phyloP scores from a whole-genome alignment of 2,888 invertebrate species.

The Physocephala rufipes region DNA sequence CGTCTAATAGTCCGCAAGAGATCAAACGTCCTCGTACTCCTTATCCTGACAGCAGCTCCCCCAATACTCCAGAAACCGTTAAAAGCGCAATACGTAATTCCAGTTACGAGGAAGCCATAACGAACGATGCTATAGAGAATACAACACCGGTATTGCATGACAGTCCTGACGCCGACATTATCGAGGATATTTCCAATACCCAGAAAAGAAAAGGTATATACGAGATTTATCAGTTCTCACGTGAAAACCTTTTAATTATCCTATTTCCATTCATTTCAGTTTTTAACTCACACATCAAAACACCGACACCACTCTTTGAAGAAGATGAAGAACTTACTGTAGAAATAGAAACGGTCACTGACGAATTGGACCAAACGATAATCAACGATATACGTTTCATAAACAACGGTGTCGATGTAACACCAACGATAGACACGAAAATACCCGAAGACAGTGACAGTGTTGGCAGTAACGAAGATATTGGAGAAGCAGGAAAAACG shows the following conservation, averaged over 20 bases:
- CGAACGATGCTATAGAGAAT: slow-evolving; percentile 54
- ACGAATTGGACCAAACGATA: slow-evolving; percentile 56
- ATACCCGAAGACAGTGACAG: slow-evolving; percentile 43
- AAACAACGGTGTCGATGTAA: slow-evolving; percentile 64
- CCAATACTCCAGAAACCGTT: slow-evolving; percentile 52
- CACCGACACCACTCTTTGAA: slow-evolving; percentile 50
- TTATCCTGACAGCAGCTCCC: slow-evolving; percentile 56
- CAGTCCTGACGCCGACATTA: slow-evolving; percentile 55
- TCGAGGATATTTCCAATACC: slow-evolving; percentile 41
- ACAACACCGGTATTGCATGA: slow-evolving; percentile 56
- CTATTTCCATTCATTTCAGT: not conserved
- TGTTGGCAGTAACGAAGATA: slow-evolving; percentile 45
- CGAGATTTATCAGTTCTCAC: not conserved
- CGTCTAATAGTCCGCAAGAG: slow-evolving; percentile 46
- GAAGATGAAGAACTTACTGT: slow-evolving; percentile 62
- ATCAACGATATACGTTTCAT: slow-evolving; percentile 65
- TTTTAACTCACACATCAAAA: slow-evolving; percentile 47
- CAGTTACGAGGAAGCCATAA: slow-evolving; percentile 57
- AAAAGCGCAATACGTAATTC: slow-evolving; percentile 55
- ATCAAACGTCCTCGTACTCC: slow-evolving; percentile 60
- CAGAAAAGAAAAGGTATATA: slow-evolving; percentile 29
- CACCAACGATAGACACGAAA: slow-evolving; percentile 56
- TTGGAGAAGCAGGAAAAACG: slow-evolving; percentile 44
- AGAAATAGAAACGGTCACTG: slow-evolving; percentile 59
- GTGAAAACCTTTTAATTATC: not conserved